These are phyloP conservation scores for Bilobella aurantiaca DNA, from an alignment of 1,140 invertebrate species.

Conservation along the genomic window DNA sequence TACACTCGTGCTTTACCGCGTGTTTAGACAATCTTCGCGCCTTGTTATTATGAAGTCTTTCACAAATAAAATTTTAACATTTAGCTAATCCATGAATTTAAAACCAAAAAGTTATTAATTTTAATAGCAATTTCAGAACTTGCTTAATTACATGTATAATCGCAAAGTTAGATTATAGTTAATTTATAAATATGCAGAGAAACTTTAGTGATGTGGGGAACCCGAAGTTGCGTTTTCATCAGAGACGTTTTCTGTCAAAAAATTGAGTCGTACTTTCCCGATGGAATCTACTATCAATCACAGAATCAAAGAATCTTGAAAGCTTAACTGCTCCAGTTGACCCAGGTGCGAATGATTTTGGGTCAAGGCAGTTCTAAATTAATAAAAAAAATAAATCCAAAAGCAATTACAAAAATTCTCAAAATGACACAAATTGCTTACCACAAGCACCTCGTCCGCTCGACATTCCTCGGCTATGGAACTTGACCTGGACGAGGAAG, in stretches of 20 bases:
- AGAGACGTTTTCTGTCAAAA: conserved; percentile 29
- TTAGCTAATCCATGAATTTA: no score
- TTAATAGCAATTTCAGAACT: no score
- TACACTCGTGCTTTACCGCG: no score
- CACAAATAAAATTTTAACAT: no score
- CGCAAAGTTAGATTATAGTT: no score
- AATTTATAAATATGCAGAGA: no score
- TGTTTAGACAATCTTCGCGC: no score
- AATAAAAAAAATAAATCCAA: conserved; percentile 16
- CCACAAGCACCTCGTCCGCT: conserved; percentile 82
- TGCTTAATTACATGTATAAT: no score
- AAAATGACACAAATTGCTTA: conserved; percentile 34
- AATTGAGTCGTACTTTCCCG: conserved; percentile 17
- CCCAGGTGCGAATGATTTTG: conserved; percentile 75
- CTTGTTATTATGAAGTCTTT: no score
- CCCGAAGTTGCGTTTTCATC: no score
- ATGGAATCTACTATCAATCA: conserved; percentile 40
- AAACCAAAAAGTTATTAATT: no score
- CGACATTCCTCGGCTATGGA: conserved; percentile 81
- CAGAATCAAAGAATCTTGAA: conserved; percentile 88
- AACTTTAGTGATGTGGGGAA: no score
- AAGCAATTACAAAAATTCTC: conserved; percentile 1
- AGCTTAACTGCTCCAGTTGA: conserved; percentile 83
- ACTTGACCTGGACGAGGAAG: conserved; percentile 52
- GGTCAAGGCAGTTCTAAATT: conserved; percentile 59